Evolutionary conservation across 2,888 invertebrate species (phyloP), one percentile per base, ranked within the genome.

Genomic region (Erebia palarica): DNA sequence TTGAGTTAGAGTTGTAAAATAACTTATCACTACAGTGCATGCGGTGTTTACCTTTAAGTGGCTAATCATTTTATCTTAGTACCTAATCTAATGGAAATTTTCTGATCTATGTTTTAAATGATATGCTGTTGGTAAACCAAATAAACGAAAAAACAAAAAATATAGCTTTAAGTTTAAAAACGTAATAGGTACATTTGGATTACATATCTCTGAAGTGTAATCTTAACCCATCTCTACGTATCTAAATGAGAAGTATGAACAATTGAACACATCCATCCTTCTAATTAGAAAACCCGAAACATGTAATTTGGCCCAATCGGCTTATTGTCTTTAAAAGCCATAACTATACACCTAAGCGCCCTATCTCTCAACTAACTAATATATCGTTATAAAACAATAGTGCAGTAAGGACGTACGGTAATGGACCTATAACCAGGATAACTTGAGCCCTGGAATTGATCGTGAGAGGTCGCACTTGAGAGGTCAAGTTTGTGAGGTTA

Each of bases 341-440:
- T 76, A 47, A 47, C 8, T 63, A 9, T 60, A 78, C 77, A 81
- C 80, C 79, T 76, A 81, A 81, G 84, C 81, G 79, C 77, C 76
- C 80, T 80, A 81, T 82, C 82, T 85, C 80, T 80, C 59, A 60
- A 44, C 67, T 82, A 84, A 84, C 84, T 83, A 83, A 86, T 86
- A 85, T 84, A 86, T 85, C 82, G 81, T 78, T 74, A 75, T 76
- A 78, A 86, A 84, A 90, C 90, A 90, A 91, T 90, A 81, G 85
- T 76, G 71, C 69, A 80, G 80, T 86, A 90, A 89, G 91, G 91
- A 88, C 89, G 82, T 80, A 85, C 84, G 85, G 78, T 83, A 85
- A 86, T 86, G 72, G 66, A 21, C 67, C 53, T 44, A 44, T 44
- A 63, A 44, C 89, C 86, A 87, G 69, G 68, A 21, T 85, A 80